Conservation (phyloP, 2,113 vertebrate species). For the Falcunculus frontatus region DNA sequence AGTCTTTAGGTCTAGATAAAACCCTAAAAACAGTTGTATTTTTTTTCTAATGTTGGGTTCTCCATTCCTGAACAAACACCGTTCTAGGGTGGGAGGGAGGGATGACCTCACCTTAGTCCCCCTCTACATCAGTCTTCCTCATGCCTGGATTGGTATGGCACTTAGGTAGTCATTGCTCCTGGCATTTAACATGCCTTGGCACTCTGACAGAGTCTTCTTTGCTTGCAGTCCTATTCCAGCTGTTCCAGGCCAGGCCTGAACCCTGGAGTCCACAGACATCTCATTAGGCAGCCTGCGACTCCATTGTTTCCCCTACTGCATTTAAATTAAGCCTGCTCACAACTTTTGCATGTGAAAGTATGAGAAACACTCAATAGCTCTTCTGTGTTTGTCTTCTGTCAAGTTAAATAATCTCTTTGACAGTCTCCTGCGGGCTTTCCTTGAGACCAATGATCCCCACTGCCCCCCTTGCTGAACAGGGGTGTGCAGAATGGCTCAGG, state of each 20-base stretch:
- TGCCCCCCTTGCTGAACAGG: neutral
- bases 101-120: neutral
- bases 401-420: neutral
- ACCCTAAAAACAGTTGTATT: neutral
- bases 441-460: neutral
- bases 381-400: neutral
- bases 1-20: neutral
- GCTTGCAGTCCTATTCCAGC: neutral
- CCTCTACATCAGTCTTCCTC: neutral
- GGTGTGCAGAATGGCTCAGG: neutral
- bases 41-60: neutral
- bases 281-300: accelerated
- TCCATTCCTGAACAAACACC: neutral
- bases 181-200: neutral
- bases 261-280: neutral
- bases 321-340: neutral
- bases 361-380: neutral
- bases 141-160: neutral
- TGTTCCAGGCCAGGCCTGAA: neutral
- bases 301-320: neutral
- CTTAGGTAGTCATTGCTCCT: neutral
- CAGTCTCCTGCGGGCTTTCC: neutral
- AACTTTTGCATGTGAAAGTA: neutral
- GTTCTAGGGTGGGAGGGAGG: neutral
- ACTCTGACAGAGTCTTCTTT: neutral